Evolutionary conservation across 2,797 vertebrate genomes (phyloP), one percentile per base, ranked within the genome.

Genomic region (Todus mexicanus): DNA sequence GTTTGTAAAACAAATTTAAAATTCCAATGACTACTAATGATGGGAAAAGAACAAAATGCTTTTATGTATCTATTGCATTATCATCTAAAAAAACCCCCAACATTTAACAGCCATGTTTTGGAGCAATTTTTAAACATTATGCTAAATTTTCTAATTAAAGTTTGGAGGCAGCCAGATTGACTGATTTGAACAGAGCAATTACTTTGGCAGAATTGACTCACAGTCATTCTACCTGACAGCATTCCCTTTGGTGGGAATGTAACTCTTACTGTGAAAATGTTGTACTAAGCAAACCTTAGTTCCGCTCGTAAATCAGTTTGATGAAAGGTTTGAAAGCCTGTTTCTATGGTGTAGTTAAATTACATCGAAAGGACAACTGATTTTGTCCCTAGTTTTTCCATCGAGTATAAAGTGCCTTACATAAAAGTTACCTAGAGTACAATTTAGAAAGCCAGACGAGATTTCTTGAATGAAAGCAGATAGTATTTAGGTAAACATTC

Each of bases 311-410:
- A 95, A 96, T 95, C 96, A 92, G 93, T 9, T 66, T 3, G 43
- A 86, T 90, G 95, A 94, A 97, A 84, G 47, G 85, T 90, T 50
- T 94, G 94, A 92, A 92, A 87, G 92, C 42, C 96, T 83, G 80
- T 94, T 96, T 94, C 95, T 95, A 66, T 20, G 47, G 79, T 33
- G 69, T 72, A 92, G 96, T 78, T 97, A 94, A 95, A 93, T 94
- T 92, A 84, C 88, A 77, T 2, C 53, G 94, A 85, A 97, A 96
- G 73, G 57, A 86, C 81, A 91, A 90, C 80, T 79, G 94, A 94
- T 65, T 94, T 90, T 91, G 90, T 89, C 93, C 92, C 93, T 86
- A 38, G 72, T 89, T 95, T 96, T 95, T 94, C 96, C 89, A 91
- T 85, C 78, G 80, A 93, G 77, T 42, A 45, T 51, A 79, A 77